These are phyloP conservation scores for Tiaroga cobitis DNA, from an alignment of 2,797 vertebrate genomes.

Conservation along the genomic window DNA sequence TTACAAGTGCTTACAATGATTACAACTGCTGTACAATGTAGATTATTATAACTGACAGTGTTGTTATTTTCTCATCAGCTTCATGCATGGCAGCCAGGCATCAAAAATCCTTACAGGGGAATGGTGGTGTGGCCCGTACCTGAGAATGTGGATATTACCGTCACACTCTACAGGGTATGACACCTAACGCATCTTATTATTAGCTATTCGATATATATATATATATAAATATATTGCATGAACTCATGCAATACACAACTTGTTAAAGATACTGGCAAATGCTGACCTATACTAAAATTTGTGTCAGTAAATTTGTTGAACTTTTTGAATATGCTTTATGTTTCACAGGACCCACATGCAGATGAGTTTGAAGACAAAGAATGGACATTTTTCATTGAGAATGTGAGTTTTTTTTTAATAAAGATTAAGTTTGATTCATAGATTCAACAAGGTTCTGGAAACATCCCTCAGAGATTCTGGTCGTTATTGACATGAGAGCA, in stretches of 20 bases:
- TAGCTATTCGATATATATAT: neutral
- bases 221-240: neutral
- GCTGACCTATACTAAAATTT: neutral
- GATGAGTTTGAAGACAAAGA: constrained; percentile 99
- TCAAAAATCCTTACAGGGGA: constrained; percentile 91
- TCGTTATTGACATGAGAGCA: neutral
- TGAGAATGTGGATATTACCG: constrained; percentile 91
- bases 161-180: constrained; percentile 89
- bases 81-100: constrained; percentile 92
- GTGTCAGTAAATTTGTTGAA: neutral
- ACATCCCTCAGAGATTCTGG: neutral
- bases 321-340: neutral
- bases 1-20: neutral
- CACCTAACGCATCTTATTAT: neutral
- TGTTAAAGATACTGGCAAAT: neutral
- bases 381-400: constrained; percentile 99
- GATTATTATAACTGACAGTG: neutral
- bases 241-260: neutral
- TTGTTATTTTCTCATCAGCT: constrained; percentile 71
- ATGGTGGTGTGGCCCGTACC: constrained; percentile 91
- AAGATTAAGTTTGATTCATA: neutral
- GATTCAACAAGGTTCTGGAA: neutral
- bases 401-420: constrained; percentile 84
- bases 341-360: constrained; percentile 92
- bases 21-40: neutral